phyloP scores from a whole-genome alignment of 2,113 vertebrate species.

The Sturnira hondurensis region DNA sequence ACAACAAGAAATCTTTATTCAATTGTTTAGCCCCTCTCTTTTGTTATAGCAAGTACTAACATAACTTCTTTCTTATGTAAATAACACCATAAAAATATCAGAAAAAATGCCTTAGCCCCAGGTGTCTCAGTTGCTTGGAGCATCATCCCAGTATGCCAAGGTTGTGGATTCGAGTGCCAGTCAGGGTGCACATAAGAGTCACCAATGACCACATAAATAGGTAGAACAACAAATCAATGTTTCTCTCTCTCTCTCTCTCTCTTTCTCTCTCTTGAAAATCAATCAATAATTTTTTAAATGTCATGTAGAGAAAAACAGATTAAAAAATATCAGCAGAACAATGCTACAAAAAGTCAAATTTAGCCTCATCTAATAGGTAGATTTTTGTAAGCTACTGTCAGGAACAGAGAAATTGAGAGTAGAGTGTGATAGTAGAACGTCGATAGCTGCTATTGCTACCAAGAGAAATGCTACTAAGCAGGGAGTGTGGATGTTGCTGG shows the following conservation, averaged over 20 bases:
- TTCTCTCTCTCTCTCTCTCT: too few relatives aligned
- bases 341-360: background rate
- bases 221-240: too few relatives aligned
- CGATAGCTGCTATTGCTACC: background rate
- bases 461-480: constrained; percentile 5
- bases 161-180: too few relatives aligned
- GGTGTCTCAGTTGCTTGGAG: too few relatives aligned
- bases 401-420: background rate
- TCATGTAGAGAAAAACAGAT: too few relatives aligned
- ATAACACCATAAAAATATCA: background rate
- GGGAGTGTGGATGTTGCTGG: background rate
- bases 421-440: background rate
- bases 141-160: too few relatives aligned
- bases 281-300: too few relatives aligned
- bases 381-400: background rate
- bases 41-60: background rate
- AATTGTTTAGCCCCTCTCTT: background rate
- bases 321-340: background rate
- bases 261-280: too few relatives aligned
- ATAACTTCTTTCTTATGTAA: background rate
- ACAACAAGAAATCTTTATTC: background rate
- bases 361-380: background rate
- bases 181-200: too few relatives aligned
- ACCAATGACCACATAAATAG: too few relatives aligned
- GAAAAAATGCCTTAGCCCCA: background rate